Conservation (phyloP, 2,113 vertebrate genomes). For the Elgaria multicarinata region DNA sequence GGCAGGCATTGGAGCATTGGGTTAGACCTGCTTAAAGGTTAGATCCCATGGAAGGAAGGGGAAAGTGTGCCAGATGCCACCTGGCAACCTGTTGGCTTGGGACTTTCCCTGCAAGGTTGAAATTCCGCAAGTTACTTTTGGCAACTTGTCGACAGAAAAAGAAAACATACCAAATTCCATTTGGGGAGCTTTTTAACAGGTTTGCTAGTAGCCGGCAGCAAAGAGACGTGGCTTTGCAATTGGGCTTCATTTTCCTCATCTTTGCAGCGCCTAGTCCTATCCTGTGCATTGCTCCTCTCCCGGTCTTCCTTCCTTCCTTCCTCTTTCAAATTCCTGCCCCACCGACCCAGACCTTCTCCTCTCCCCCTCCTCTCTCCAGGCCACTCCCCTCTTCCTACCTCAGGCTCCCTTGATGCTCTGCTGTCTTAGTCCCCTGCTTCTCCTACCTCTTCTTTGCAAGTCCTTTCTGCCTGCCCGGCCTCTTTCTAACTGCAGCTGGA, state of each 20-base stretch:
- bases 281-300: background rate
- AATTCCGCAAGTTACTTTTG: background rate
- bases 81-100: background rate
- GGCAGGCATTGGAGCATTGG: background rate
- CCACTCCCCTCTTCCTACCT: background rate
- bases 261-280: background rate
- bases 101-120: background rate
- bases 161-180: background rate
- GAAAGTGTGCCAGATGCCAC: background rate
- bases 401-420: background rate
- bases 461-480: background rate
- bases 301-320: background rate
- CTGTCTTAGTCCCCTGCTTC: background rate
- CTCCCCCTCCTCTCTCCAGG: background rate
- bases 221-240: background rate
- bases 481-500: background rate
- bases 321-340: background rate
- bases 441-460: background rate
- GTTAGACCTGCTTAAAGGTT: background rate
- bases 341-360: background rate
- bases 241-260: background rate
- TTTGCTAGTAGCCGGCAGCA: background rate
- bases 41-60: background rate
- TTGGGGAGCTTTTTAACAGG: background rate
- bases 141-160: background rate